phyloP scores from a whole-genome alignment of 92 coral and sea anemone species.

The Porites lobata region DNA sequence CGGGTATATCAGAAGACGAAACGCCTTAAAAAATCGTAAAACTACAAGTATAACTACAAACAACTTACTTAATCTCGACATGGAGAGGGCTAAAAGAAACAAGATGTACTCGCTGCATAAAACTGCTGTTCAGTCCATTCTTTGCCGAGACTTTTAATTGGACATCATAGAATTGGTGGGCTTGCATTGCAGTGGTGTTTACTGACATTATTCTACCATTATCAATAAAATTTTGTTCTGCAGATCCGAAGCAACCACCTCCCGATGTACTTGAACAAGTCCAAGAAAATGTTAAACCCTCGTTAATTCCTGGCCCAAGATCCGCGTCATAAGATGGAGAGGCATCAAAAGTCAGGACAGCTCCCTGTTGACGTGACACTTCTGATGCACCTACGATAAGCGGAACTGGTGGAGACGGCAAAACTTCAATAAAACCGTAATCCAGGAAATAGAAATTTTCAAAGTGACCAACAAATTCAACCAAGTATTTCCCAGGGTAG shows the following conservation, averaged over 20 bases:
- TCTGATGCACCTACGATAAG: conserved; percentile 31
- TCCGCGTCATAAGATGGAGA: conserved; percentile 32
- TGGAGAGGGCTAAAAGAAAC: conserved; percentile 10
- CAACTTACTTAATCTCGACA: conserved; percentile 23
- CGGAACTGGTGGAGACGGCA: conserved; percentile 41
- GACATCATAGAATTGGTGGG: conserved; percentile 7
- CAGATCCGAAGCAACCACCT: conserved; percentile 7
- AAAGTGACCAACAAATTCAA: conserved; percentile 19
- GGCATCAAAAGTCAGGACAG: conserved; percentile 9
- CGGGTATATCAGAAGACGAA: neutral
- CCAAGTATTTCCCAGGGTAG: conserved; percentile 18
- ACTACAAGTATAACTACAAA: neutral
- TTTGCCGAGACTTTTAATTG: neutral
- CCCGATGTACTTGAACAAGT: conserved; percentile 6
- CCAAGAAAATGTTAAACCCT: conserved; percentile 23
- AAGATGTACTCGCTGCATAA: conserved; percentile 16
- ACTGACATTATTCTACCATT: neutral
- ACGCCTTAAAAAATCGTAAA: too few species aligned
- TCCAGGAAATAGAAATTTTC: conserved; percentile 23
- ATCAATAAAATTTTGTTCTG: neutral
- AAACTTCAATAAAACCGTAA: conserved; percentile 12
- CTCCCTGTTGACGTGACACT: conserved; percentile 12
- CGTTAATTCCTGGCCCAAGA: conserved; percentile 22
- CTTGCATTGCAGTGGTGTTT: conserved; percentile 5
- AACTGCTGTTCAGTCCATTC: neutral